phyloP scores from a whole-genome alignment of 2,113 vertebrate genomes.

The Campylorhamphus procurvoides region DNA sequence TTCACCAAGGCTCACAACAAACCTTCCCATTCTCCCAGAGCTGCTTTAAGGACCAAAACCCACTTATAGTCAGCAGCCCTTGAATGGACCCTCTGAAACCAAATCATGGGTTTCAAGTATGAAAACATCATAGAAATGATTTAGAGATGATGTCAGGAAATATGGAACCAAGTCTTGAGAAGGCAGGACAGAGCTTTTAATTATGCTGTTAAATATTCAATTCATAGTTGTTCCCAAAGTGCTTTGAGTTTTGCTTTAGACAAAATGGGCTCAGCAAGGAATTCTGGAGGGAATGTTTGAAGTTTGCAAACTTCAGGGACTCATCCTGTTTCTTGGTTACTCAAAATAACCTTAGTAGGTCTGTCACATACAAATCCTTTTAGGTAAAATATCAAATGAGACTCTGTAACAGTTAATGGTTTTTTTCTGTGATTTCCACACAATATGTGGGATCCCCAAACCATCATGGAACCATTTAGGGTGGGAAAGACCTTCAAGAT shows the following conservation, averaged over 20 bases:
- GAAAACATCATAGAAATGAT: background rate
- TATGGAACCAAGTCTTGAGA: accelerated
- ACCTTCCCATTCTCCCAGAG: background rate
- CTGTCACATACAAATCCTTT: background rate
- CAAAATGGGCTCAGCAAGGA: background rate
- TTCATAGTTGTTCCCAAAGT: background rate
- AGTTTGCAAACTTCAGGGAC: background rate
- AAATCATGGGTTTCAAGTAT: background rate
- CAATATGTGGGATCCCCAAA: background rate
- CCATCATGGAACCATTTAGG: background rate
- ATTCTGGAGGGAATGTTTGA: background rate
- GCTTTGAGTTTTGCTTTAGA: background rate
- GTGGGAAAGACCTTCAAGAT: background rate
- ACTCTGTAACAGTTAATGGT: background rate
- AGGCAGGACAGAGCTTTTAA: background rate
- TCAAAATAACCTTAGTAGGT: background rate
- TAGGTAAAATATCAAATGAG: background rate
- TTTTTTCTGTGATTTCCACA: background rate
- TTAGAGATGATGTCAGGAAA: background rate
- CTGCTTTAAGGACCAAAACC: background rate
- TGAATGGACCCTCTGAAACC: background rate
- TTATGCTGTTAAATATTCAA: background rate
- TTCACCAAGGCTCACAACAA: background rate
- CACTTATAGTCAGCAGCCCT: background rate
- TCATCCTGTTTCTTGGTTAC: background rate